Conservation (phyloP, 2,888 invertebrate genomes). For the Zeuzera pyrina region DNA sequence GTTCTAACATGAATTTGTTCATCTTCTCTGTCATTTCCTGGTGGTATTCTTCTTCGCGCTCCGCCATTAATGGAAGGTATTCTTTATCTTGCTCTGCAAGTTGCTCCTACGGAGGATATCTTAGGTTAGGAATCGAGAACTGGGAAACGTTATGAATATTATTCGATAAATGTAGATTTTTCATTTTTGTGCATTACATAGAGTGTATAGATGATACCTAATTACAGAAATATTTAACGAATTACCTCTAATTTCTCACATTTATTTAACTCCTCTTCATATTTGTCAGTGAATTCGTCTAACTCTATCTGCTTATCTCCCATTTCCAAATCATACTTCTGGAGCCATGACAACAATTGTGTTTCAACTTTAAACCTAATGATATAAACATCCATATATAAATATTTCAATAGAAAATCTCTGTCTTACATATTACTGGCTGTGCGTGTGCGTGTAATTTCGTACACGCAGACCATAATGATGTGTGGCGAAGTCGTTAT, state of each 20-base stretch:
- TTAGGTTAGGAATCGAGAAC: no score
- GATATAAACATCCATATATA: no score
- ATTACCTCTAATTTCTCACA: constrained; percentile 57
- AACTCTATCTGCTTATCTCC: constrained; percentile 69
- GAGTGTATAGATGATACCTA: no score
- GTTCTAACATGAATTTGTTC: constrained; percentile 49
- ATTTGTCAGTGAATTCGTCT: constrained; percentile 62
- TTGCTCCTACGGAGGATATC: constrained; percentile 41
- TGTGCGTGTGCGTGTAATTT: no score
- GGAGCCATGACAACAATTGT: constrained; percentile 70
- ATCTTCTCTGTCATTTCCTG: constrained; percentile 66
- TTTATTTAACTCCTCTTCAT: constrained; percentile 56
- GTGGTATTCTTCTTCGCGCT: constrained; percentile 71
- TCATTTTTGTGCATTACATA: no score
- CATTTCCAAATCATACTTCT: constrained; percentile 75
- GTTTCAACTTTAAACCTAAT: constrained; percentile 70
- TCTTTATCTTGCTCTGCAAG: constrained; percentile 68
- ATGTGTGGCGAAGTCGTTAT: no score
- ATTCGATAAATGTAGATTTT: no score
- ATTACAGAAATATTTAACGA: background rate
- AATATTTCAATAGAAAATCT: no score
- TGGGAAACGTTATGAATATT: no score
- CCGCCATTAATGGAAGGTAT: constrained; percentile 70
- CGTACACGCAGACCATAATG: no score
- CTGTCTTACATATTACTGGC: no score